Evolutionary conservation across 2,113 vertebrate species (phyloP).

Genomic region (Todiramphus saurophagus): DNA sequence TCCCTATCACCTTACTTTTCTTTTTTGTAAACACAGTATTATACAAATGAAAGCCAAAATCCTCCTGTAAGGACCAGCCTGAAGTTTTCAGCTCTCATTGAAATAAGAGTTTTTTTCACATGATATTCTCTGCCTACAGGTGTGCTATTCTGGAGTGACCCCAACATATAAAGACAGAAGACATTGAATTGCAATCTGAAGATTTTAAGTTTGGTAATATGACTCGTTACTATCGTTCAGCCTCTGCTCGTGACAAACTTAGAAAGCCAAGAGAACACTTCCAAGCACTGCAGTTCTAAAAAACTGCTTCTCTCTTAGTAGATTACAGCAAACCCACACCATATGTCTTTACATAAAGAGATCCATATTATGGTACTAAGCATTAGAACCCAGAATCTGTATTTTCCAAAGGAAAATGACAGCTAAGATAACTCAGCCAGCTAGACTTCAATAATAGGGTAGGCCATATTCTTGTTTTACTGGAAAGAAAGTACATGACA

Average conservation of each 20-base stretch:
- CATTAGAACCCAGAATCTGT: background rate
- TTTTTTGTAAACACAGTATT: background rate
- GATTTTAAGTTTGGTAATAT: background rate
- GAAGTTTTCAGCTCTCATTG: background rate
- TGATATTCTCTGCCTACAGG: background rate
- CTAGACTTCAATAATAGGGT: background rate
- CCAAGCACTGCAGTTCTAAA: background rate
- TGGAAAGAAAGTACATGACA: background rate
- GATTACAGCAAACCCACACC: background rate
- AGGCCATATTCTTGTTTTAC: background rate
- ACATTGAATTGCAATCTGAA: background rate
- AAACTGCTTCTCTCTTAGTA: background rate
- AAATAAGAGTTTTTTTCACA: background rate
- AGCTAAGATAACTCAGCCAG: background rate
- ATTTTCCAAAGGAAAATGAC: background rate
- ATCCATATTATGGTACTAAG: background rate
- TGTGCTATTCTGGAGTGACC: background rate
- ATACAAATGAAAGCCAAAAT: background rate
- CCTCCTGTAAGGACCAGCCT: background rate
- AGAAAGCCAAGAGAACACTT: background rate
- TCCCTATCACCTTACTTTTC: no score
- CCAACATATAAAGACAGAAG: background rate
- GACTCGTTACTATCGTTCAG: background rate
- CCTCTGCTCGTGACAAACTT: background rate
- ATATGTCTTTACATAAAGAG: background rate